phyloP scores from a whole-genome alignment of 2,113 vertebrate genomes.

The Caloenas nicobarica region DNA sequence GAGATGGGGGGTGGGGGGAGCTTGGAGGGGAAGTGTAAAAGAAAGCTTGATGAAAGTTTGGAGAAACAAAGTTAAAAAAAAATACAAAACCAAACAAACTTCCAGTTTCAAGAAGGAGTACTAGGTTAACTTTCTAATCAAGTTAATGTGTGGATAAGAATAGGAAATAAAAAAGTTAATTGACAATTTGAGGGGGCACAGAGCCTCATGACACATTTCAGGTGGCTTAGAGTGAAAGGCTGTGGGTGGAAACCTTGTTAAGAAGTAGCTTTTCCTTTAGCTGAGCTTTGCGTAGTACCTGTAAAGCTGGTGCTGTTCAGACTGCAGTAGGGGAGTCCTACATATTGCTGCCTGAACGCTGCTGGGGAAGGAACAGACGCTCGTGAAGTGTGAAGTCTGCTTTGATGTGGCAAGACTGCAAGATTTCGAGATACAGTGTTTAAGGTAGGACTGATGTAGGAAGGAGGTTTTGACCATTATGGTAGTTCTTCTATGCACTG shows the following conservation, averaged over 20 bases:
- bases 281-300: not conserved
- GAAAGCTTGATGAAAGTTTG: not conserved
- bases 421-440: not conserved
- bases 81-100: not conserved
- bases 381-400: not conserved
- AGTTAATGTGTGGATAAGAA: not conserved
- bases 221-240: not conserved
- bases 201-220: not conserved
- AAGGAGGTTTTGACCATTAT: not conserved
- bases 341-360: not conserved
- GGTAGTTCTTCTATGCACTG: not conserved
- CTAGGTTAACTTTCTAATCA: not conserved
- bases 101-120: not conserved
- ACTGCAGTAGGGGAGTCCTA: not conserved
- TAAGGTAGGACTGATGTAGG: rapidly evolving
- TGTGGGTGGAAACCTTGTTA: not conserved
- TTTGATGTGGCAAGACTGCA: not conserved
- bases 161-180: not conserved
- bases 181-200: not conserved
- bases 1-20: not conserved
- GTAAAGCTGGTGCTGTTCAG: not conserved
- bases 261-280: not conserved
- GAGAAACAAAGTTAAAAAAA: not conserved
- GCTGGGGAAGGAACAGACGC: not conserved
- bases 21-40: conserved; percentile 29